Conservation (phyloP, 2,797 vertebrate species). For the Remorina albescens region DNA sequence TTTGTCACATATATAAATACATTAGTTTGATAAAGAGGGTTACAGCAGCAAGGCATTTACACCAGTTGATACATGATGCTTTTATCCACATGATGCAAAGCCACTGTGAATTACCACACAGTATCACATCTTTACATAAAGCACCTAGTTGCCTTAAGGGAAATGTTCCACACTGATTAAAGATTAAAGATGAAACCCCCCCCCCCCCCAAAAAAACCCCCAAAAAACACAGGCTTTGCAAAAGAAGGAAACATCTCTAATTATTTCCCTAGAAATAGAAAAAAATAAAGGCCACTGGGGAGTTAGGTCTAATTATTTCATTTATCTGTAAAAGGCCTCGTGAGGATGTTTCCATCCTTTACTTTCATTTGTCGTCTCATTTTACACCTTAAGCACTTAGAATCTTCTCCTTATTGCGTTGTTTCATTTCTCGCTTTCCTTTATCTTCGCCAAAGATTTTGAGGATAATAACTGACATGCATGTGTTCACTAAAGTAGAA, state of each 20-base stretch:
- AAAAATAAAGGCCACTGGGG: constrained; percentile 81
- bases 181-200: constrained; percentile 85
- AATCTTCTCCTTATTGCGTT: constrained; percentile 54
- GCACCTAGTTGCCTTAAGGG: constrained; percentile 83
- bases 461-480: constrained; percentile 38
- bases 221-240: constrained; percentile 59
- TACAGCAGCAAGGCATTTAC: constrained; percentile 24
- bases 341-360: constrained; percentile 78
- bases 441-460: constrained; percentile 25
- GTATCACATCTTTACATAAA: constrained; percentile 67
- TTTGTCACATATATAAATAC: constrained; percentile 70
- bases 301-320: constrained; percentile 86
- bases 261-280: constrained; percentile 86
- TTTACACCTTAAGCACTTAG: constrained; percentile 67
- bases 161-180: constrained; percentile 82
- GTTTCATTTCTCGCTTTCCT: constrained; percentile 41
- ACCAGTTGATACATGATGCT: constrained; percentile 47
- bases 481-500: constrained; percentile 47
- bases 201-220: too few species aligned
- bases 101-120: constrained; percentile 51
- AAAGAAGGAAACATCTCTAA: constrained; percentile 74
- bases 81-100: constrained; percentile 58
- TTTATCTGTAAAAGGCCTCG: constrained; percentile 86
- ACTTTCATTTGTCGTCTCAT: constrained; percentile 59
- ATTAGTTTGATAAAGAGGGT: constrained; percentile 62